Evolutionary conservation across 2,797 vertebrate genomes (phyloP), one percentile per base, ranked within the genome.

Genomic region (Eleutherodactylus coqui): DNA sequence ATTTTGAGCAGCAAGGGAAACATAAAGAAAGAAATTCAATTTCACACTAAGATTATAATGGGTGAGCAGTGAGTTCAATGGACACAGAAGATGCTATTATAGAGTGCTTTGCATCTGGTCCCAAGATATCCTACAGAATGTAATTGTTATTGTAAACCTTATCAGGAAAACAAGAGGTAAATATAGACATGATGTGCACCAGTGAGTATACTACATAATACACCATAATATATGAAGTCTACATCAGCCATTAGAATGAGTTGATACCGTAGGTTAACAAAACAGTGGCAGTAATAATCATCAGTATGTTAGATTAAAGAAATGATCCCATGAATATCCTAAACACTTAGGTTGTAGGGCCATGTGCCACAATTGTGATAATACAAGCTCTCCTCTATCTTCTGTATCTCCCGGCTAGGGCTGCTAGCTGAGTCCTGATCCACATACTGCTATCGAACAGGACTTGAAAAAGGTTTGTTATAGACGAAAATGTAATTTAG

Each of bases 11-110:
- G 84, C 82, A 80, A 53, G 75, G 82, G 86, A 45, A 75, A 75
- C 41, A 80, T 84, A 84, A 84, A 83, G 43, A 27, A 83, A 79
- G 76, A 73, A 84, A 87, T 83, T 84, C 82, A 87, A 84, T 87
- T 87, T 84, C 86, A 80, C 86, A 84, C 82, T 81, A 80, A 84
- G 76, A 80, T 38, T 69, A 67, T 84, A 87, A 79, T 87, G 76
- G 79, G 67, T 70, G 32, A 69, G 53, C 72, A 84, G 77, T 64
- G 76, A 75, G 64, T 84, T 75, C 51, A 79, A 41, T 79, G 86
- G 81, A 79, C 67, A 80, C 76, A 79, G 76, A 43, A 43, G 86
- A 84, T 84, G 67, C 69, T 79, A 36, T 70, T 49, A 78, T 55
- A 79, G 69, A 45, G 69, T 84, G 55, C 43, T 72, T 64, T 34